Evolutionary conservation across 2,113 vertebrate species (phyloP), one percentile per base, ranked within the genome.

Genomic region (Lepus europaeus): DNA sequence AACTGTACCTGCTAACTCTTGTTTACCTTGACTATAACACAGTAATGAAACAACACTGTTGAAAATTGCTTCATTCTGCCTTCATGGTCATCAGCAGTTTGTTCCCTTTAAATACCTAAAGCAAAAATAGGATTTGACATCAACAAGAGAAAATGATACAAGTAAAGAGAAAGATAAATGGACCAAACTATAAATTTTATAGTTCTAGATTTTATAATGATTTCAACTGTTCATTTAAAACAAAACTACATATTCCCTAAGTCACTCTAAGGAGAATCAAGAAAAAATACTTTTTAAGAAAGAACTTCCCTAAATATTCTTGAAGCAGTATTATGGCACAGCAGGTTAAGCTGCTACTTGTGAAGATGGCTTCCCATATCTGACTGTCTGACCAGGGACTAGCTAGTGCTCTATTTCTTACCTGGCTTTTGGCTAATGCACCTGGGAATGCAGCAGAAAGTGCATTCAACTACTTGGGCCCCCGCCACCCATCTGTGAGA

Each of bases 111-210:
- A 77, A 45, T 56, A 6, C 39, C 31, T 91, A 73, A 76, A 85
- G 66, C 12, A 80, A 93, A 93, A 91, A 70, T 33, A 53, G 33
- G 13, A 88, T 80, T 76, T 84, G 25, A 89, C 45, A 97, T 63
- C 23, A 72, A 88, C 59, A 85, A 63, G 90, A 66, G 31, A 79
- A 88, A 94, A n/a, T 53, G 13, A 66, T 9, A 33, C 1, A 56
- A n/a, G 17, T 81, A 76, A 88, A 86, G 13, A 45, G 45, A 85
- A 93, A 53, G 25, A 14, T 77, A 49, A 45, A 27, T 66, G 33
- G 80, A 14, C 9, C 63, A 64, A 90, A n/a, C 68, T 68, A 68
- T 56, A 56, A 68, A 69, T 82, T 31, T 45, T 45, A 45, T 45
- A 45, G 45, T 45, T 45, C 23, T 31, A 81, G 66, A 36, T 61